These are phyloP conservation scores for Hemithea aestivaria DNA, from an alignment of 2,888 invertebrate genomes.

Conservation along the genomic window DNA sequence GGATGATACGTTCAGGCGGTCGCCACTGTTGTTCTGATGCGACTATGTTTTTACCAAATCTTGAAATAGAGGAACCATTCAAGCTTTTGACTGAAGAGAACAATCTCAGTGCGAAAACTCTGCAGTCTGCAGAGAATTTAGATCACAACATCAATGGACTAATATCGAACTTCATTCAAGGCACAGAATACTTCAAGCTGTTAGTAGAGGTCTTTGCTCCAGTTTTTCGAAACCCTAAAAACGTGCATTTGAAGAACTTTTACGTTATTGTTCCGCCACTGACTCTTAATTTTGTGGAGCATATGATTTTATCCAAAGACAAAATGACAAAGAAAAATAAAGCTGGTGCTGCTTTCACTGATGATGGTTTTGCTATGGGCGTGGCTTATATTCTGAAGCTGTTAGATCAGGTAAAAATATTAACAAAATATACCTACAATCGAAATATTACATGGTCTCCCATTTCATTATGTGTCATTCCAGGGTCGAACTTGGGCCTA, in stretches of 20 bases:
- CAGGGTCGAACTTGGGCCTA: too few species aligned
- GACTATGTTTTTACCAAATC: slow-evolving; percentile 91
- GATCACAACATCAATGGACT: slow-evolving; percentile 88
- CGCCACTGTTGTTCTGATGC: slow-evolving; percentile 95
- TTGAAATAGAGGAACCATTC: slow-evolving; percentile 81
- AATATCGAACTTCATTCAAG: slow-evolving; percentile 90
- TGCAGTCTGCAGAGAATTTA: slow-evolving; percentile 84
- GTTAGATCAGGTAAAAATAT: slow-evolving; percentile 83
- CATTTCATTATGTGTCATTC: too few species aligned
- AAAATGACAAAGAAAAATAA: slow-evolving; percentile 94
- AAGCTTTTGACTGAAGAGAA: slow-evolving; percentile 81
- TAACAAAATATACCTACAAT: too few species aligned
- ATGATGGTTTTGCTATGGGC: slow-evolving; percentile 99
- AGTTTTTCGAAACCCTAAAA: slow-evolving; percentile 91
- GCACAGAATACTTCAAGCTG: slow-evolving; percentile 92
- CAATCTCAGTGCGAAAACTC: slow-evolving; percentile 78
- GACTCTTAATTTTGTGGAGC: slow-evolving; percentile 96
- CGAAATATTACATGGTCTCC: too few species aligned
- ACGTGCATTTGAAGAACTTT: slow-evolving; percentile 94
- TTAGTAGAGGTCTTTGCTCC: slow-evolving; percentile 95
- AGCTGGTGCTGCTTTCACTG: slow-evolving; percentile 93
- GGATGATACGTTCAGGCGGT: slow-evolving; percentile 95
- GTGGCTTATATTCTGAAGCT: slow-evolving; percentile 94
- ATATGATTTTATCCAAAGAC: slow-evolving; percentile 94
- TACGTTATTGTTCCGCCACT: slow-evolving; percentile 95